Evolutionary conservation across 2,113 vertebrate species (phyloP).

Genomic region (Phoxinus phoxinus): DNA sequence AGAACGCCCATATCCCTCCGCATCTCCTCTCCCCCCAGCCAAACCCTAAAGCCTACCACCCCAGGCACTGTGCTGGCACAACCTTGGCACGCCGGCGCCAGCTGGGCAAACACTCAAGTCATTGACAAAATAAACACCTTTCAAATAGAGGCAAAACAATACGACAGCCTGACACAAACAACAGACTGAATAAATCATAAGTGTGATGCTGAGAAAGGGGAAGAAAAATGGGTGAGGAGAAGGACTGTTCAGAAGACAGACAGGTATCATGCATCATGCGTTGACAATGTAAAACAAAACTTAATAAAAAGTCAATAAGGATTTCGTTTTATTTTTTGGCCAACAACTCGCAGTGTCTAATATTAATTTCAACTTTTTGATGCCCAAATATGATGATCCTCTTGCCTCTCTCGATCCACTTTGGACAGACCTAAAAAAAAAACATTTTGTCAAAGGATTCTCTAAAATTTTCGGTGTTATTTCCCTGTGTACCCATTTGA

Average conservation of each 20-base stretch:
- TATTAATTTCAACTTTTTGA: not conserved
- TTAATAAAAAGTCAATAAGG: not conserved
- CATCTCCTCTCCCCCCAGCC: constrained; percentile 13
- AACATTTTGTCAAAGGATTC: not conserved
- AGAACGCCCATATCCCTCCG: constrained; percentile 18
- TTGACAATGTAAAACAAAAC: not conserved
- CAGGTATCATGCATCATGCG: not conserved
- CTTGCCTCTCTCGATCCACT: no score
- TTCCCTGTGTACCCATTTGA: not conserved
- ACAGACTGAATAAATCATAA: constrained; percentile 56
- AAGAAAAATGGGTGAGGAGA: not conserved
- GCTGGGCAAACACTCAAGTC: constrained; percentile 76
- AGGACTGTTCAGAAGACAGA: constrained; percentile 5
- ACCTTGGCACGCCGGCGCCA: constrained; percentile 67
- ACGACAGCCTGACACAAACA: constrained; percentile 56
- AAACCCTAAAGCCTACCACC: constrained; percentile 57
- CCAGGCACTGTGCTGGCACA: constrained; percentile 65
- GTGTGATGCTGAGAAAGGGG: constrained; percentile 41
- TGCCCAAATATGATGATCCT: not conserved
- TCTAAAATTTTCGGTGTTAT: not conserved
- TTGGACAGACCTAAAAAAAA: not conserved
- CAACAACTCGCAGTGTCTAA: not conserved
- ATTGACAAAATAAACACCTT: constrained; percentile 76
- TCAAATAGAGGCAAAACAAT: constrained; percentile 69
- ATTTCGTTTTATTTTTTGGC: not conserved